Percentiles rank a stretch among this genome's conserved stretches.
These are phyloP conservation scores for Mus musculus DNA, from an alignment of 2,113 vertebrate genomes.

Conservation along the genomic window DNA sequence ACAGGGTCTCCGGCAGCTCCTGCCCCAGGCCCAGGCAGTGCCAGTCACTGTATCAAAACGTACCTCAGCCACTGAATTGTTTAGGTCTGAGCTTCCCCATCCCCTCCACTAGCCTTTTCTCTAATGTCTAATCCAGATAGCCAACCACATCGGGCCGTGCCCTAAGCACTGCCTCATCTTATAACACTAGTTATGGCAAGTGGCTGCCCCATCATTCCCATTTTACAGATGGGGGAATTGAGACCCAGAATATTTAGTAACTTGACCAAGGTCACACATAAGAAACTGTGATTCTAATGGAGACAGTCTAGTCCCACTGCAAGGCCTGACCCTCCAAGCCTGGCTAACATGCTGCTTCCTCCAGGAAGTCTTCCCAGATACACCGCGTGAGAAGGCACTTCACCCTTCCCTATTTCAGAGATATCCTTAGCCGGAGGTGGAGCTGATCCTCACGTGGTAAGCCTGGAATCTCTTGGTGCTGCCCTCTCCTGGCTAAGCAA, in stretches of 20 bases:
- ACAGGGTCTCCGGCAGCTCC: background rate
- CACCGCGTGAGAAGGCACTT: background rate
- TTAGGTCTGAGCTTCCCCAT: background rate
- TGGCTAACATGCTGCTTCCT: background rate
- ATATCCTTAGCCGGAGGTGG: background rate
- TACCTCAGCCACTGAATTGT: background rate
- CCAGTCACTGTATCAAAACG: background rate
- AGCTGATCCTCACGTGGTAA: accelerated
- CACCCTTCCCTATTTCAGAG: background rate
- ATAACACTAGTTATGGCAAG: background rate
- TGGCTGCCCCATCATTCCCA: background rate
- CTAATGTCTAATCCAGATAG: background rate
- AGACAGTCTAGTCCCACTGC: background rate
- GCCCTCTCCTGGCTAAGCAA: background rate
- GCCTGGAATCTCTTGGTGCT: background rate
- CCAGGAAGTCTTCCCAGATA: background rate
- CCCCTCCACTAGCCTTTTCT: background rate
- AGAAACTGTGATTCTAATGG: background rate
- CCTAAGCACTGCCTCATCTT: background rate
- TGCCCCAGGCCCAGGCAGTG: background rate
- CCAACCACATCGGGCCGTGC: accelerated
- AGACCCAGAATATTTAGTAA: background rate
- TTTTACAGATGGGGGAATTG: background rate
- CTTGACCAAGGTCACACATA: background rate
- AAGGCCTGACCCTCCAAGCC: background rate